These are phyloP conservation scores for Luperina nickerlii DNA, from an alignment of 2,888 invertebrate species.

Conservation along the genomic window DNA sequence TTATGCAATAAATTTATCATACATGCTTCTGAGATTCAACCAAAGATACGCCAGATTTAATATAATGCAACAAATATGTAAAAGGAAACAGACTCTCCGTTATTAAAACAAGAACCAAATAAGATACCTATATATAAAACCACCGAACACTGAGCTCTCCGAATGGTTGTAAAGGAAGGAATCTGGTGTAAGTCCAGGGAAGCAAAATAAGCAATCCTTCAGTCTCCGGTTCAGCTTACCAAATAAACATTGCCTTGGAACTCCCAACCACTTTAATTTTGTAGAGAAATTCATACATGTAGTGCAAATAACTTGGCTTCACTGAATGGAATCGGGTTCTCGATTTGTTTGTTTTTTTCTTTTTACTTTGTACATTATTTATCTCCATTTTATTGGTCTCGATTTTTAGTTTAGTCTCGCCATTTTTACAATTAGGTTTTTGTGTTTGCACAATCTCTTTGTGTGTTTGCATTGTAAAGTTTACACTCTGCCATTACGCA, in stretches of 20 bases:
- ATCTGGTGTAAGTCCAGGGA: slow-evolving; percentile 13
- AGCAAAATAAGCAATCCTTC: slow-evolving; percentile 16
- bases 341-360: slow-evolving; percentile 9
- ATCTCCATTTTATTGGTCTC: slow-evolving; percentile 4
- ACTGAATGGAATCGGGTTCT: slow-evolving; percentile 24
- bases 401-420: background rate
- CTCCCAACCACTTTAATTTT: slow-evolving; percentile 41
- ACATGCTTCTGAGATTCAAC: background rate
- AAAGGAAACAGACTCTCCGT: background rate
- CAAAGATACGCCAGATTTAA: background rate
- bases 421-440: slow-evolving; percentile 22
- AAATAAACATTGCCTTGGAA: slow-evolving; percentile 34
- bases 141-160: background rate
- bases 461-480: background rate
- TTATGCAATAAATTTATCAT: no score
- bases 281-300: slow-evolving; percentile 37
- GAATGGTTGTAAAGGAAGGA: slow-evolving; percentile 9
- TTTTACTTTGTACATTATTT: background rate
- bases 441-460: background rate
- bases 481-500: background rate
- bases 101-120: background rate
- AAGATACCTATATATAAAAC: background rate
- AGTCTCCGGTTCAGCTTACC: slow-evolving; percentile 23
- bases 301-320: slow-evolving; percentile 21
- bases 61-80: background rate